Base-by-base conservation (phyloP, 2,113 vertebrate genomes). In the Cololabis saira region DNA sequence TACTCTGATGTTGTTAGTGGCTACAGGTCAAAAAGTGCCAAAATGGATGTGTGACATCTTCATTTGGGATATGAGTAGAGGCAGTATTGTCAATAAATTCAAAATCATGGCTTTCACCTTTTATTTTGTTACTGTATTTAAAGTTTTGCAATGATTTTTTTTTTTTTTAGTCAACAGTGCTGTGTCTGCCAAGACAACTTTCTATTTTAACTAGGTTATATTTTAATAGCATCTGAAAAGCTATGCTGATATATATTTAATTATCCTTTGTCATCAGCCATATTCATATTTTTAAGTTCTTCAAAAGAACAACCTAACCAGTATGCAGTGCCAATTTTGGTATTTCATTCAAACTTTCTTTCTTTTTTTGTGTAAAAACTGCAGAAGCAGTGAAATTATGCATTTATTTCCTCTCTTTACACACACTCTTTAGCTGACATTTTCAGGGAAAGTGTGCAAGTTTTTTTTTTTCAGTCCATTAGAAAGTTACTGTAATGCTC, bases 11-110 rank as follows among this genome's bases (percentile, higher is more conserved):
- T 67, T 61, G 75, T 22, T 71, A 2, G 19, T 67, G 41, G 42
- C 22, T 53, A 13, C 54, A 74, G 49, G 18, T 77, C 14, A 65
- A 66, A 67, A 67, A 63, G 79, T 90, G 84, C 88, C 81, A 83
- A 78, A 84, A 74, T 33, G 55, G 44, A 73, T 48, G 68, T 63
- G 68, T 66, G 42, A 72, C 45, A 55, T 70, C 40, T 70, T 16
- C 70, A 67, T 51, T 48, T 12, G 9, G n/a, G 60, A 53, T 21
- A 14, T 55, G 49, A 66, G 61, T 42, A 70, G 53, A 72, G 22
- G 19, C 44, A 53, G 22, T 45, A 33, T 16, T n/a, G 1, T 69
- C 41, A 83, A 77, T 87, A 81, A 81, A 87, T 64, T 37, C 14
- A 13, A 69, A 68, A 55, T 58, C 27, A 42, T 44, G 43, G 16